Percentiles rank a stretch among this genome's conserved stretches.
phyloP scores from a whole-genome alignment of 2,797 vertebrate species.

The Streptopelia turtur region DNA sequence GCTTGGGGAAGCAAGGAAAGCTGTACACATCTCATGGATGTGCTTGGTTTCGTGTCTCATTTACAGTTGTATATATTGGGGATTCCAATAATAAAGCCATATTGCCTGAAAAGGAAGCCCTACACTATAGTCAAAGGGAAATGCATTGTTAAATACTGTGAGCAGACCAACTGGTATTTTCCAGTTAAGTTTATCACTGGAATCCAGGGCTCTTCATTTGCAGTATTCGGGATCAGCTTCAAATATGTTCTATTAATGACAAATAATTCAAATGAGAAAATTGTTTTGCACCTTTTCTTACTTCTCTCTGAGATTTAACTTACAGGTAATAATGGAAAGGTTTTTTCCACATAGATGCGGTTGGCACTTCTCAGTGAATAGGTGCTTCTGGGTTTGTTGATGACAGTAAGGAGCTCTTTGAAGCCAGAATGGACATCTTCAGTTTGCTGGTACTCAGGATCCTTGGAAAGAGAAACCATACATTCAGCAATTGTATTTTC shows the following conservation, averaged over 20 bases:
- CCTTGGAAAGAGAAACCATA: conserved; percentile 17
- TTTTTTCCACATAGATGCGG: conserved; percentile 41
- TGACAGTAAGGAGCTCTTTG: neutral
- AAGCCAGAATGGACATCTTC: conserved; percentile 41
- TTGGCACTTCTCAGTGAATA: conserved; percentile 53
- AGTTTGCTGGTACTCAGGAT: conserved; percentile 20
- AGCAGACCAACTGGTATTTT: neutral
- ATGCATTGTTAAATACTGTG: neutral
- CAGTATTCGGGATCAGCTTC: neutral
- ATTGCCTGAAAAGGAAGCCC: neutral
- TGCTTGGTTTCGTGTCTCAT: neutral
- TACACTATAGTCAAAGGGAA: neutral
- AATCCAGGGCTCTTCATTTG: neutral
- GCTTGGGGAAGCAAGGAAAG: neutral
- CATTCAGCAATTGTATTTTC: neutral
- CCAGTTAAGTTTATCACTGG: neutral
- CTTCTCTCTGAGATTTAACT: neutral
- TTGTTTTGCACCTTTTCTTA: neutral
- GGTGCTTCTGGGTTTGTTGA: conserved; percentile 40
- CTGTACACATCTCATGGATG: neutral
- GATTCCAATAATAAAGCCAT: neutral
- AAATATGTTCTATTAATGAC: neutral
- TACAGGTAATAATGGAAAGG: neutral
- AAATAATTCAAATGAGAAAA: neutral
- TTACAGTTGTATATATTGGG: neutral